These are phyloP conservation scores for Yponomeuta plumbellus DNA, from an alignment of 2,888 invertebrate genomes.

Conservation along the genomic window DNA sequence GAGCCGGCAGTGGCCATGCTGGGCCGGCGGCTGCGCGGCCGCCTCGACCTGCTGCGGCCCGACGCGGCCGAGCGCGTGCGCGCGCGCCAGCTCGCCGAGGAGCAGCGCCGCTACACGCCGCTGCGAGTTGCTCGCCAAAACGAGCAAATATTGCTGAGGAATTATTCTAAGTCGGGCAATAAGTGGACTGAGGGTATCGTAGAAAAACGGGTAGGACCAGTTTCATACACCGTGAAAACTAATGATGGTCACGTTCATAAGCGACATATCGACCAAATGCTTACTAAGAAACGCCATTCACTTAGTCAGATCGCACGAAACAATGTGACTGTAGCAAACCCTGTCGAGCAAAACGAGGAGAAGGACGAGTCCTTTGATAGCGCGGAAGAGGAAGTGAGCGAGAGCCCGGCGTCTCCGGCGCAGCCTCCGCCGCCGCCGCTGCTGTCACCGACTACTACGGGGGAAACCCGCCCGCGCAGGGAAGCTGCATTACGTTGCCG, in stretches of 20 bases:
- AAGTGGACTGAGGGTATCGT: slow-evolving; percentile 17
- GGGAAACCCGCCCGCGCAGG: not conserved
- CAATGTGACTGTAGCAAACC: not conserved
- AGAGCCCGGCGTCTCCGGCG: not conserved
- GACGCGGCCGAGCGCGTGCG: slow-evolving; percentile 17
- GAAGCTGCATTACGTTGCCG: not conserved
- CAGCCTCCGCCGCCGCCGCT: not conserved
- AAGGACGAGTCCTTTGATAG: not conserved
- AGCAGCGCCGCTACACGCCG: slow-evolving; percentile 4
- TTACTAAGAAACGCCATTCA: slow-evolving; percentile 7
- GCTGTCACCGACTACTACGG: not conserved
- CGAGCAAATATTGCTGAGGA: slow-evolving; percentile 11
- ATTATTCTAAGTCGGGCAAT: slow-evolving; percentile 7
- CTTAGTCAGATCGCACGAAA: not conserved
- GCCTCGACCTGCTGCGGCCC: slow-evolving; percentile 21
- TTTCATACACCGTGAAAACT: slow-evolving; percentile 15
- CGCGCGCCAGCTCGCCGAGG: slow-evolving; percentile 12
- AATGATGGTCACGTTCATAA: slow-evolving; percentile 10
- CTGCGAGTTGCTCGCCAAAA: not conserved
- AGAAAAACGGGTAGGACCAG: slow-evolving; percentile 13
- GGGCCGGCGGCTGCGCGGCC: slow-evolving; percentile 20
- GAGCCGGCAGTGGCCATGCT: slow-evolving; percentile 18
- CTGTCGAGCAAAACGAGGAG: not conserved
- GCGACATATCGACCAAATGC: too few relatives aligned
- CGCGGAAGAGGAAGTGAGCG: not conserved